Conservation (phyloP, 1,140 invertebrate genomes). For the Sycophila sp. region DNA sequence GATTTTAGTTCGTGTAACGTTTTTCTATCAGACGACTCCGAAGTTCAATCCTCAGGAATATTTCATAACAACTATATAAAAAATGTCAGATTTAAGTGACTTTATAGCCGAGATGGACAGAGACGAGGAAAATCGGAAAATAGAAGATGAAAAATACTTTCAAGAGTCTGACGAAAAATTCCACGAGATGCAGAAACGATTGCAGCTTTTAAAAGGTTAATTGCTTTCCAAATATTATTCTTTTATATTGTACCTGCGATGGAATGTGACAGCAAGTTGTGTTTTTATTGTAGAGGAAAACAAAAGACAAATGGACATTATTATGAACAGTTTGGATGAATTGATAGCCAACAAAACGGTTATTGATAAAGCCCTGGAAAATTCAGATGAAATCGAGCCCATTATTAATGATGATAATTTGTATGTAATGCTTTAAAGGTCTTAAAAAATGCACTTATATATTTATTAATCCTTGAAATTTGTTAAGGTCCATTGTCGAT, state of each 20-base stretch:
- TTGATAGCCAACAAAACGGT: neutral
- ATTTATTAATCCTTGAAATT: neutral
- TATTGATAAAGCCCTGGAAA: neutral
- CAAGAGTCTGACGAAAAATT: conserved; percentile 21
- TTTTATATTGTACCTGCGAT: too few relatives aligned
- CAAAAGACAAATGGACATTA: conserved; percentile 5
- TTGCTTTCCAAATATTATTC: neutral
- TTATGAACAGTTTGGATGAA: neutral
- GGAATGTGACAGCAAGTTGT: too few relatives aligned
- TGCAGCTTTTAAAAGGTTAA: neutral
- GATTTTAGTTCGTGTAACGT: too few relatives aligned
- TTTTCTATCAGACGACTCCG: too few relatives aligned
- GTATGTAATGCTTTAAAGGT: conserved; percentile 27
- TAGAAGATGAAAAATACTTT: neutral
- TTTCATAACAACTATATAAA: neutral
- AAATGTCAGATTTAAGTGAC: neutral
- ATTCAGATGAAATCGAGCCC: conserved; percentile 6
- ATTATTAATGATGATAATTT: neutral
- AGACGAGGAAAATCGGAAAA: neutral
- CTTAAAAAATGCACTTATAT: conserved; percentile 8
- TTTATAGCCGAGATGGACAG: neutral
- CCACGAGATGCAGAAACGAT: neutral
- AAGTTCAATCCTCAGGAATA: too few relatives aligned
- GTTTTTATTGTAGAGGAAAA: conserved; percentile 31
- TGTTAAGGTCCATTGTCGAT: neutral